These are phyloP conservation scores for Stegana nigrithorax DNA, from an alignment of 2,888 invertebrate species.

Conservation along the genomic window DNA sequence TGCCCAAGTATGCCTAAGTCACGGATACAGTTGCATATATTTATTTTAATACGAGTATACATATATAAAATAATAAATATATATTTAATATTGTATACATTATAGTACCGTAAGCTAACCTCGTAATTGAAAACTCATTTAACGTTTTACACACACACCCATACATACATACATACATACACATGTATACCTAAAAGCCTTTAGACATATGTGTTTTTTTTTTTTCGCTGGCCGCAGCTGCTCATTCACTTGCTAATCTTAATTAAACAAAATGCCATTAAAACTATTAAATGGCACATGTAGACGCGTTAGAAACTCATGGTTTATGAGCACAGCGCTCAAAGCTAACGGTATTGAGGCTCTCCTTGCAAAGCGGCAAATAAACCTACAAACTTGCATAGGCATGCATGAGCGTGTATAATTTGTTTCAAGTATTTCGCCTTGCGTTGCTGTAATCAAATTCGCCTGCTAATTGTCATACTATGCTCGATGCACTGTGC, in stretches of 20 bases:
- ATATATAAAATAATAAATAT: not conserved
- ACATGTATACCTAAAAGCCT: too few relatives aligned
- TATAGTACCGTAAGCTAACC: slow-evolving; percentile 47
- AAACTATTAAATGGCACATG: not conserved
- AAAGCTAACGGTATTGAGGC: slow-evolving; percentile 7
- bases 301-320: not conserved
- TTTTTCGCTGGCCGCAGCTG: too few relatives aligned
- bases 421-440: not conserved
- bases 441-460: slow-evolving; percentile 8
- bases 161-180: too few relatives aligned
- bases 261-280: not conserved
- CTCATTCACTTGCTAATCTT: slow-evolving; percentile 1
- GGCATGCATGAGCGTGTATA: too few relatives aligned
- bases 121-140: slow-evolving; percentile 39
- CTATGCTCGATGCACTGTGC: too few relatives aligned
- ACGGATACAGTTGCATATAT: too few relatives aligned
- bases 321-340: not conserved
- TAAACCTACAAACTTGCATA: not conserved
- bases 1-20: too few relatives aligned
- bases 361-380: not conserved
- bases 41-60: not conserved
- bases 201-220: not conserved
- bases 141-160: too few relatives aligned
- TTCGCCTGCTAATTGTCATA: slow-evolving; percentile 14
- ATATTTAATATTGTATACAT: slow-evolving; percentile 48